Base-by-base conservation (phyloP, 64 coral and sea anemone genomes). In the Anthopleura sola region DNA sequence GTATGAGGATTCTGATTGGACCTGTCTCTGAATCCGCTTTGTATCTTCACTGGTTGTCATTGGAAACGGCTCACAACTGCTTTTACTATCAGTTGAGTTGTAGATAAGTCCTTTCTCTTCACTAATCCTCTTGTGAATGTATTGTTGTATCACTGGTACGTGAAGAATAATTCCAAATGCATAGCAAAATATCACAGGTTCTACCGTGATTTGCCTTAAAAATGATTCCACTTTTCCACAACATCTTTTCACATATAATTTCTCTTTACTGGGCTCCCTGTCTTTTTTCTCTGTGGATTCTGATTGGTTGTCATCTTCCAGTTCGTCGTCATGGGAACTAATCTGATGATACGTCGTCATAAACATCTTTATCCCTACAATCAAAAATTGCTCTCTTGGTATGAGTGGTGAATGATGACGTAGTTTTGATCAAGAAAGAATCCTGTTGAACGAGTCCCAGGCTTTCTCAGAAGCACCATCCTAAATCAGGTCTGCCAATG, bases 111-210 rank as follows among this genome's bases (percentile, higher is more conserved):
- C 95, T 83, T 94, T 94, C 3, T 82, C 88, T 33, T 91, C 89
- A 5, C 85, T 87, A 0, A 98, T 53, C 75, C 95, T 55, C 21
- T 86, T 53, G 33, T 94, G 92, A 55, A 98, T 91, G 2, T 98
- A 98, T 24, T 98, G 95, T 36, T 98, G 95, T 55, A 98, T 98
- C 3, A 98, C 83, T 9, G 95, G 95, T 32, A 98, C 95, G 46
- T 98, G 95, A 68, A 98, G 75, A 55, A 98, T 90, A 16, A 98
- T 91, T 28, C 95, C 93, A 83, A 98, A 98, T 34, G 95, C 95
- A 36, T 98, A 98, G 62, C 93, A 98, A 77, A 98, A 89, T 76
- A 98, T 91, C 53, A 94, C 92, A 36, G 95, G 95, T 80, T 98
- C 95, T 49, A 98, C 95, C 17, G 95, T 98, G 31, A 98, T 83